Evolutionary conservation across 2,888 invertebrate genomes (phyloP), one percentile per base, ranked within the genome.

Genomic region (Priocnemis perturbator): DNA sequence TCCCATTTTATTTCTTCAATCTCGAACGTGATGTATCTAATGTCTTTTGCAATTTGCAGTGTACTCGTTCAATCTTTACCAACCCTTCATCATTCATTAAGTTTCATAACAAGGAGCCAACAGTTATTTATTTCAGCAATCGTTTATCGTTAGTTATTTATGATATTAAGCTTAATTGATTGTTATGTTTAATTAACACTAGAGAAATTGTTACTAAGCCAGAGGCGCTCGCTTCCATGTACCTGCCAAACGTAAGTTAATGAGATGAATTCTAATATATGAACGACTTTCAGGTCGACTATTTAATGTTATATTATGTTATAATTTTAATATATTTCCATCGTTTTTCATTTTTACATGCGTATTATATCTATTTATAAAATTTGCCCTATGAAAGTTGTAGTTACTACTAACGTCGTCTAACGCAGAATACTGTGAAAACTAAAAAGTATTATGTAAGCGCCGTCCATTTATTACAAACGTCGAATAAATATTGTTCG

Each of bases 171-270:
- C 14, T 1, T 59, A 21, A 60, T 48, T 44, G 47, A 48, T 60
- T 20, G n/a, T 47, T 23, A 57, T 15, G 7, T 68, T 52, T 19
- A 66, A 50, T 53, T 69, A 63, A 50, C 53, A 55, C 30, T 37
- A 37, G 17, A 68, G 30, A 21, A 47, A n/a, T 62, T 65, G 26
- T 73, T 62, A 60, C 69, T 64, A 76, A 72, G 71, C 55, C 68
- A 69, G 78, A 80, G 83, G 85, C 85, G 85, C 85, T 83, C 67
- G 83, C 85, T 85, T 85, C 79, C 69, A 82, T 70, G 85, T 85
- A 85, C 85, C 85, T 85, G 85, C 76, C 77, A 81, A 76, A 82
- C 79, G 76, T 82, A 79, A 70, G 73, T 75, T 73, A 23, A 64
- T 59, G 52, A 66, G 45, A 52, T 79, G 63, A 30, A 65, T 60